A percentile compares a stretch with the other conserved stretches of the same genome.
phyloP scores from a whole-genome alignment of 2,797 vertebrate genomes.

The Arnoldichthys spilopterus region DNA sequence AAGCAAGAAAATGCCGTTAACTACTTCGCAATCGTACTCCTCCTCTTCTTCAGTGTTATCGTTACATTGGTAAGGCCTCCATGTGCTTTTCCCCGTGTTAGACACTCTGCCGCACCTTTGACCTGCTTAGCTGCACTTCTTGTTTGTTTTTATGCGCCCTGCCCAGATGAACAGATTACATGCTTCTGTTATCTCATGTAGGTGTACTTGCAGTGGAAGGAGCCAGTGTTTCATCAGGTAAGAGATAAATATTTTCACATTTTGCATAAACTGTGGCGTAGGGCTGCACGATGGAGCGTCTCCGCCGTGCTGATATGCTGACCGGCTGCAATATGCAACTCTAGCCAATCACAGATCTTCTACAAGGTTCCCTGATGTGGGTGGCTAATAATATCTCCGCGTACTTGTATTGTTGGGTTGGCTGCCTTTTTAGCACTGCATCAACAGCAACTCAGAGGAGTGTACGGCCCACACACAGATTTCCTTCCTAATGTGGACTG shows the following conservation, averaged over 20 bases:
- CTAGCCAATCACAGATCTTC: too few species aligned
- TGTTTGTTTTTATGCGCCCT: not conserved
- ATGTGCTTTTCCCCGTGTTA: not conserved
- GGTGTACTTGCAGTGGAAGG: constrained; percentile 96
- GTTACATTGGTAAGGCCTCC: constrained; percentile 89
- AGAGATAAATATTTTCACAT: constrained; percentile 34
- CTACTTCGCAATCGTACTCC: constrained; percentile 82
- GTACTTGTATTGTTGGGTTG: not conserved
- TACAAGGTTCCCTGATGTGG: constrained; percentile 2
- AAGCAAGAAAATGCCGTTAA: constrained; percentile 88
- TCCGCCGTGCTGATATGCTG: too few species aligned
- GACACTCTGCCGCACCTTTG: not conserved
- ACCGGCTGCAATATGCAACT: too few species aligned
- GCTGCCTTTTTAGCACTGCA: not conserved
- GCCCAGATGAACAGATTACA: not conserved
- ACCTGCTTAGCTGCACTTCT: not conserved
- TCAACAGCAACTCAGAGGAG: not conserved
- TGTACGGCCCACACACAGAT: not conserved
- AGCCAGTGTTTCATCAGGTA: constrained; percentile 98
- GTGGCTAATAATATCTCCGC: constrained; percentile 1
- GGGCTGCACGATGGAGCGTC: too few species aligned
- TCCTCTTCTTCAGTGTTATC: constrained; percentile 89
- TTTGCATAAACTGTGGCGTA: too few species aligned
- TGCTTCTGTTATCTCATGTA: constrained; percentile 65
- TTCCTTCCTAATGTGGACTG: not conserved